Conservation (phyloP, 2,113 vertebrate genomes). For the Psilopogon haemacephalus region DNA sequence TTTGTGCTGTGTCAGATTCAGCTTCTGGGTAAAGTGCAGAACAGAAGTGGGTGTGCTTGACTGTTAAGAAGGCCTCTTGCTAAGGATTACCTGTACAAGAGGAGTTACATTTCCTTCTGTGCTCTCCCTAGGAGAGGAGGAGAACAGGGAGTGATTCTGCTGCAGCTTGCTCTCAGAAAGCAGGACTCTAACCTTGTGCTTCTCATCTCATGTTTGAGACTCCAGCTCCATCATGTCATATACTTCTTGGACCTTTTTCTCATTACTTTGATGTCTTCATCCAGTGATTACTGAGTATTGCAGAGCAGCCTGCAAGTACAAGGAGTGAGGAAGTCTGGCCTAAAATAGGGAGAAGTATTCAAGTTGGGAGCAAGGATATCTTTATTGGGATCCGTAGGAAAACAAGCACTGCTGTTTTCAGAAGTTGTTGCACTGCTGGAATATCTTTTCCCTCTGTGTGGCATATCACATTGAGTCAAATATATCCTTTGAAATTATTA, state of each 20-base stretch:
- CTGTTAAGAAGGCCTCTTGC: neutral
- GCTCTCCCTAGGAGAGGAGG: neutral
- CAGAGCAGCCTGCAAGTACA: neutral
- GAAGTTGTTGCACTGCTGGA: neutral
- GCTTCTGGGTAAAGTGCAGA: neutral
- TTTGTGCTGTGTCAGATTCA: neutral
- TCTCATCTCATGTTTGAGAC: neutral
- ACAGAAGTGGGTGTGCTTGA: neutral
- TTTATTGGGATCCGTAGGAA: neutral
- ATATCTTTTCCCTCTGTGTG: neutral
- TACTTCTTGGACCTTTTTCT: neutral
- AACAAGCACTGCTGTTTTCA: neutral
- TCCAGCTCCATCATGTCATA: neutral
- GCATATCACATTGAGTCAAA: neutral
- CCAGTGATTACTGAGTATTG: neutral
- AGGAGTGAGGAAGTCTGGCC: neutral
- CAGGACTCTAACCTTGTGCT: neutral
- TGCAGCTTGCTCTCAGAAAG: neutral
- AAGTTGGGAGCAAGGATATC: neutral
- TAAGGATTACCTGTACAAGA: neutral
- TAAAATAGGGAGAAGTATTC: neutral
- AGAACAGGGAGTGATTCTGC: neutral
- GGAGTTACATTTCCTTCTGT: neutral
- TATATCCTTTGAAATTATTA: neutral
- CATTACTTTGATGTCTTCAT: neutral